phyloP scores from a whole-genome alignment of 2,797 vertebrate genomes.

The Ambastaia sidthimunki region DNA sequence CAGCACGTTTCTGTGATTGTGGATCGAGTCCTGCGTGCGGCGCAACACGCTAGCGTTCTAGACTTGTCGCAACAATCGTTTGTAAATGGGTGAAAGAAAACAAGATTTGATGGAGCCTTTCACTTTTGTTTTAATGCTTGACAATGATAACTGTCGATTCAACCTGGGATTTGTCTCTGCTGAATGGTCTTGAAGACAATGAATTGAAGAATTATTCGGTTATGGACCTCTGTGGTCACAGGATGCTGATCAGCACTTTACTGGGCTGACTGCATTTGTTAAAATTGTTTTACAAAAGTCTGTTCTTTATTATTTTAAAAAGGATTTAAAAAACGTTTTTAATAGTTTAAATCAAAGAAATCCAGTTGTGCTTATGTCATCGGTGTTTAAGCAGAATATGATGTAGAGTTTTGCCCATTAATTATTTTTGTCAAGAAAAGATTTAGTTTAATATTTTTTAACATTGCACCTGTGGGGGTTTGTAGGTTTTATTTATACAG shows the following conservation, averaged over 20 bases:
- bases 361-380: neutral
- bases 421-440: neutral
- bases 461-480: neutral
- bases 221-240: neutral
- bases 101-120: neutral
- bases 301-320: constrained; percentile 35
- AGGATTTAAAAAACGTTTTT: neutral
- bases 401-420: neutral
- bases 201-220: neutral
- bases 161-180: neutral
- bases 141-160: neutral
- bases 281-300: neutral
- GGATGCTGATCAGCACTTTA: neutral
- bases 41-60: neutral
- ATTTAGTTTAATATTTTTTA: neutral
- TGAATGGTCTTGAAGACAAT: neutral
- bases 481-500: neutral
- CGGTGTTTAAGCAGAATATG: neutral
- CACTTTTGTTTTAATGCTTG: neutral
- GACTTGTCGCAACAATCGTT: neutral
- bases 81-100: neutral
- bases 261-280: neutral
- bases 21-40: neutral
- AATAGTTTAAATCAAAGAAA: constrained; percentile 19
- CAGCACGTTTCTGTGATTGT: neutral